phyloP scores from a whole-genome alignment of 2,797 vertebrate genomes.

The Emydoidea blandingii region DNA sequence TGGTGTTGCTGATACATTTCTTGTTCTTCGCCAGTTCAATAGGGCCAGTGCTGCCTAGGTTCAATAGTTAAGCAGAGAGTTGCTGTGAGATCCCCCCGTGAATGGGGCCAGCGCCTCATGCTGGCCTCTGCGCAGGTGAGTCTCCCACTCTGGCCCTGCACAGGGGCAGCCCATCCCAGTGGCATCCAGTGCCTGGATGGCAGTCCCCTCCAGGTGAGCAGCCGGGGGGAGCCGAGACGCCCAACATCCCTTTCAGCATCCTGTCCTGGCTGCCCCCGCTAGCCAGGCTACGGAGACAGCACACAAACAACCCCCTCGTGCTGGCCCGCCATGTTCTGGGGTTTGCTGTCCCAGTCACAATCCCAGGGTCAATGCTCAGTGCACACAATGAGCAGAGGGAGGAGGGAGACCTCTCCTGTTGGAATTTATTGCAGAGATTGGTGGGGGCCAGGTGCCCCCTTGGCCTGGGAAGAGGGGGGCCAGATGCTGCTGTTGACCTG shows the following conservation, averaged over 20 bases:
- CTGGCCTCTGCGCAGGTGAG: accelerated
- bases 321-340: too few species aligned
- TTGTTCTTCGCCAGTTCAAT: neutral
- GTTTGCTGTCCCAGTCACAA: neutral
- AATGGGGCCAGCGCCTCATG: neutral
- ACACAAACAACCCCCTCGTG: too few species aligned
- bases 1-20: neutral
- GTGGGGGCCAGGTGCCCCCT: neutral
- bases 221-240: too few species aligned
- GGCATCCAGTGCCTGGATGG: neutral
- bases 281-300: too few species aligned
- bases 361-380: neutral
- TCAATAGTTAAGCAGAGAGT: neutral
- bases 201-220: neutral
- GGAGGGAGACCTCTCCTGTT: too few species aligned
- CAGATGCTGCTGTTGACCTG: neutral
- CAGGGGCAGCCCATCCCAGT: neutral
- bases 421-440: neutral
- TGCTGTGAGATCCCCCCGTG: neutral
- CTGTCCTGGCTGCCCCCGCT: too few species aligned
- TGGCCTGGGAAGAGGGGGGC: neutral
- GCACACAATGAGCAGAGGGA: neutral
- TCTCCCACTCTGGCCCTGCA: neutral
- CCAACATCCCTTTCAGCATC: too few species aligned
- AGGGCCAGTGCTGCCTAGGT: conserved; percentile 41